phyloP scores from a whole-genome alignment of 2,888 invertebrate genomes.

The Cyaniris semiargus region DNA sequence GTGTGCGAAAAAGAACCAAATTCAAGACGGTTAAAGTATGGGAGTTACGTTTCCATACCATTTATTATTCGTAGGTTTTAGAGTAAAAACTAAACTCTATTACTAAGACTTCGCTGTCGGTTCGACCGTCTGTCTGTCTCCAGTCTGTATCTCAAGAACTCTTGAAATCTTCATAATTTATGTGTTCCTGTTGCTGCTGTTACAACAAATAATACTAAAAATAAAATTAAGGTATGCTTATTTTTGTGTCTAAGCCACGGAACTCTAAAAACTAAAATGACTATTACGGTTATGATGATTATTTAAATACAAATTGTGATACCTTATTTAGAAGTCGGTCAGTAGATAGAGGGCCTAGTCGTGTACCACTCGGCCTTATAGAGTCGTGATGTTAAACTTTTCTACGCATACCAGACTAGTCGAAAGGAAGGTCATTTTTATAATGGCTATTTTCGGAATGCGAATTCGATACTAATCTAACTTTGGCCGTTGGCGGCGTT shows the following conservation, averaged over 20 bases:
- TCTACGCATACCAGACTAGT: conserved; percentile 52
- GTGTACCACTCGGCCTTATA: conserved; percentile 56
- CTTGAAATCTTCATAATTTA: too few species aligned
- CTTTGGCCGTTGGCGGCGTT: neutral
- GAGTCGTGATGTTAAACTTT: conserved; percentile 62
- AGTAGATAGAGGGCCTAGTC: conserved; percentile 31
- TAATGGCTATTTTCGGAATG: conserved; percentile 35
- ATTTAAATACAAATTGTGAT: neutral
- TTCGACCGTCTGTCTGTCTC: too few species aligned
- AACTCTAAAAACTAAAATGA: neutral
- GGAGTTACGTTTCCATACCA: too few species aligned
- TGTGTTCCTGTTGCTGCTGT: too few species aligned
- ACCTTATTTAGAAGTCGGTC: conserved; percentile 4
- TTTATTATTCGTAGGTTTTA: too few species aligned
- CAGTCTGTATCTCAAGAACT: too few species aligned
- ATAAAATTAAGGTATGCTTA: neutral
- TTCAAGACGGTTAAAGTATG: too few species aligned
- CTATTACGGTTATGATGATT: neutral
- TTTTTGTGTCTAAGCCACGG: neutral
- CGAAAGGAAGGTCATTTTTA: conserved; percentile 49
- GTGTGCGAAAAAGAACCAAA: too few species aligned
- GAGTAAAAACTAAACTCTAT: too few species aligned
- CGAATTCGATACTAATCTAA: conserved; percentile 10
- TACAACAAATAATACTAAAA: too few species aligned
- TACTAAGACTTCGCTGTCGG: too few species aligned